Evolutionary conservation across 2,888 invertebrate species (phyloP).

Genomic region (Acrobasis consociella): DNA sequence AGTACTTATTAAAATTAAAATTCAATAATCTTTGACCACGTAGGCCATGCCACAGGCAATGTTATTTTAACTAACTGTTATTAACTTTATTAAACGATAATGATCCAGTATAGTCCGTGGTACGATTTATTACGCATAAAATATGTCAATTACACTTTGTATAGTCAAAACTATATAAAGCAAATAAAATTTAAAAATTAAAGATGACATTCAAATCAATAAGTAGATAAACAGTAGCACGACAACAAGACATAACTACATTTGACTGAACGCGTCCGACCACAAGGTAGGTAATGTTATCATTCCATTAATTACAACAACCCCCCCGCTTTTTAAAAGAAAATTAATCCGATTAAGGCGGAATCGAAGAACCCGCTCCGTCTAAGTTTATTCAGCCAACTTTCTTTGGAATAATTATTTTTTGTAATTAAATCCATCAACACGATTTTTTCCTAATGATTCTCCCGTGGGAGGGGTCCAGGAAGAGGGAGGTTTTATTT

Average conservation of each 20-base stretch:
- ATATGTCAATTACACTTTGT: no score
- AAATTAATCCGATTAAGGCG: conserved; percentile 83
- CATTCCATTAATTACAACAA: conserved; percentile 82
- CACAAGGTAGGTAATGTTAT: conserved; percentile 80
- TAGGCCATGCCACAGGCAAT: no score
- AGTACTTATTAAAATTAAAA: no score
- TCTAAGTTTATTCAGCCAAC: conserved; percentile 80
- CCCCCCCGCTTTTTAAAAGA: conserved; percentile 80
- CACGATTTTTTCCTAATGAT: conserved; percentile 83
- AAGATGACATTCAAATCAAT: no score
- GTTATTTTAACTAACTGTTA: no score
- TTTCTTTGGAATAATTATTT: conserved; percentile 82
- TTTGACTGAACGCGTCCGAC: conserved; percentile 64
- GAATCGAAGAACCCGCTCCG: conserved; percentile 81
- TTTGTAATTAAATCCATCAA: conserved; percentile 84
- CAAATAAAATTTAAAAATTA: no score
- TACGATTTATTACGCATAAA: no score
- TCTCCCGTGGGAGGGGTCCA: conserved; percentile 69
- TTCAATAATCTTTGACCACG: no score
- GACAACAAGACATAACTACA: conserved; percentile 26
- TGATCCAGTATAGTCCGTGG: no score
- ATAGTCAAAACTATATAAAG: no score
- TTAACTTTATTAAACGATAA: no score
- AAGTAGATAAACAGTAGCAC: neutral
- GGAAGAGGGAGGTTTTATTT: conserved; percentile 55